phyloP scores from a whole-genome alignment of 2,888 invertebrate species.

The Drosophila prostipennis region DNA sequence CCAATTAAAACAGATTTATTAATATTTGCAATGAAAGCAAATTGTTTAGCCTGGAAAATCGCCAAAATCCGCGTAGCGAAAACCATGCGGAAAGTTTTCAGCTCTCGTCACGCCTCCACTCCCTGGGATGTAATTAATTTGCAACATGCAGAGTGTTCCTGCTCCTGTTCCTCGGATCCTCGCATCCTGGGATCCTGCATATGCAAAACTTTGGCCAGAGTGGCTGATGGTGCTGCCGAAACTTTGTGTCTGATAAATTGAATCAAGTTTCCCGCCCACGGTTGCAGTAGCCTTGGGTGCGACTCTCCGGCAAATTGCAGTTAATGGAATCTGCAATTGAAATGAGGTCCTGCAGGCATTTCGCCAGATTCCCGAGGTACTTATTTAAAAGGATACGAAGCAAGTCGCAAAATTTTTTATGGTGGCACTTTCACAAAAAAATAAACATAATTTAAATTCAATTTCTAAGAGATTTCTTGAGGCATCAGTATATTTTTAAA shows the following conservation, averaged over 20 bases:
- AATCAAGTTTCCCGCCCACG: conserved; percentile 43
- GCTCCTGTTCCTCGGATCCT: conserved; percentile 11
- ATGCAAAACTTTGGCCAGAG: conserved; percentile 30
- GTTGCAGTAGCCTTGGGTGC: conserved; percentile 13
- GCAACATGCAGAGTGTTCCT: conserved; percentile 20
- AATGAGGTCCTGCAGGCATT: conserved; percentile 43
- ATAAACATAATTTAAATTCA: too few relatives aligned
- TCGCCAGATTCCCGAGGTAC: neutral
- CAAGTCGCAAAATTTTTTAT: neutral
- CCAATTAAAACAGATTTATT: conserved; percentile 29
- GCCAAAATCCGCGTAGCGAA: conserved; percentile 7
- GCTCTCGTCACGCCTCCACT: conserved; percentile 10
- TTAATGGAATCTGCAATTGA: conserved; percentile 57
- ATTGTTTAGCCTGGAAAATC: conserved; percentile 19
- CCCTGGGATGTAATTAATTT: conserved; percentile 43
- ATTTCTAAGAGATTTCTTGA: too few relatives aligned
- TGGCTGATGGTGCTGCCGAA: conserved; percentile 22
- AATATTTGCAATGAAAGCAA: conserved; percentile 24
- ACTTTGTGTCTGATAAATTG: conserved; percentile 47
- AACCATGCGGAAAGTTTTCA: conserved; percentile 22
- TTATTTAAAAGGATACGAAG: neutral
- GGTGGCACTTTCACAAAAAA: too few relatives aligned
- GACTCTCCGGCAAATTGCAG: conserved; percentile 47
- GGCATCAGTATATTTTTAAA: too few relatives aligned
- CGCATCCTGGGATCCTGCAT: conserved; percentile 15